Conservation (phyloP, 2,797 vertebrate species). For the Peromyscus nudipes region DNA sequence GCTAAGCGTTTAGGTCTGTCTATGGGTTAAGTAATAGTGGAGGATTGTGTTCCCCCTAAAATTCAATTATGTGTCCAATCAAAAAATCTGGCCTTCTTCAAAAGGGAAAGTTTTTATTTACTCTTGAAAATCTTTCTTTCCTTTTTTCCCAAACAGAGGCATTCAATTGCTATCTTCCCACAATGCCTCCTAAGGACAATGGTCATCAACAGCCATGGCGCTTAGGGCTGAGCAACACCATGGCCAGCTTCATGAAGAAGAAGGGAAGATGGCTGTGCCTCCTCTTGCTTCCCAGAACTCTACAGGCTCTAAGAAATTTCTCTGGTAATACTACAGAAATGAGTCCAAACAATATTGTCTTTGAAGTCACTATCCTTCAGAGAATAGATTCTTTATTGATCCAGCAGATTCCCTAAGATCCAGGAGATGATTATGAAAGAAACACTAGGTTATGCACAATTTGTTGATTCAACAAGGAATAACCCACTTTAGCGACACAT, state of each 20-base stretch:
- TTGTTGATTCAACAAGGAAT: not conserved
- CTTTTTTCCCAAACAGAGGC: not conserved
- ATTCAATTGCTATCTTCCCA: not conserved
- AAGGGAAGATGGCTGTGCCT: not conserved
- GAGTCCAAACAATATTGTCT: not conserved
- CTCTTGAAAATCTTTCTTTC: not conserved
- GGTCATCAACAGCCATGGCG: not conserved
- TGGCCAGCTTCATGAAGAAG: not conserved
- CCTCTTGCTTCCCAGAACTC: no score
- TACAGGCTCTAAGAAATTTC: not conserved
- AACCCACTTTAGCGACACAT: not conserved
- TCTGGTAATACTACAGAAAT: not conserved
- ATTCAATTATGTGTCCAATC: not conserved
- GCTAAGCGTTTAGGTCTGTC: not conserved
- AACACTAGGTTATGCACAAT: not conserved
- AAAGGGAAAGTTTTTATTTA: constrained; percentile 4
- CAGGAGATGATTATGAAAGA: constrained; percentile 12
- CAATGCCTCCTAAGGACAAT: not conserved
- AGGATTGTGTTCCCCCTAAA: not conserved
- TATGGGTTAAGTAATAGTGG: not conserved
- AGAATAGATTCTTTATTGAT: not conserved
- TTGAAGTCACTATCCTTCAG: not conserved
- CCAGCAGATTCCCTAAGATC: not conserved
- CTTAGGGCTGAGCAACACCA: not conserved
- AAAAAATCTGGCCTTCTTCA: not conserved